Evolutionary conservation across 1,140 invertebrate genomes (phyloP), one percentile per base, ranked within the genome.

Genomic region (Heterodera schachtii): DNA sequence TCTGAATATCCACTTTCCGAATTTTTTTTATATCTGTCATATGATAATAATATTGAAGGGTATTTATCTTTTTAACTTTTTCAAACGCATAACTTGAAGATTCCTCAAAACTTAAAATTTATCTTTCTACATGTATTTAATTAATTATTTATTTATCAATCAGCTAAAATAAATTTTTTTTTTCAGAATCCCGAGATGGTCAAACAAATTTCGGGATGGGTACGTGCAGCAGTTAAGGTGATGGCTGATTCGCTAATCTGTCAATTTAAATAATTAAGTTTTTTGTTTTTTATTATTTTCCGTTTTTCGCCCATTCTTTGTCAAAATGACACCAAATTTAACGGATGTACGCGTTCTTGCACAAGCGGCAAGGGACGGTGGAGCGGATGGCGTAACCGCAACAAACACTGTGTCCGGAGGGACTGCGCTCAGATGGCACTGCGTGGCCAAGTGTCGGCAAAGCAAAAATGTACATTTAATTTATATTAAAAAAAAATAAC

Each of bases 291-390:
- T 49, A 6, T 49, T 49, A 49, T 49, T 49, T 49, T 49, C 47
- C 9, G 47, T 49, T 49, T 49, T 49, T 49, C 9, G 4, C 85
- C 97, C 97, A n/a, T 94, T 98, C 91, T 98, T 99, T 91, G 93
- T 97, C 3, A 99, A 99, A 91, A 90, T 99, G 73, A 99, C 97
- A 0, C 97, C 97, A 1, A 99, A 98, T 90, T 96, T 98, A 0
- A 98, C 97, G 0, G 94, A 97, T 84, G 95, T 98, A 70, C 93
- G 94, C 0, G 91, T 91, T 7, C 96, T 99, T 84, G 96, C 97
- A 0, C 92, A 90, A 86, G 97, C 97, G 2, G 97, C 97, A 5
- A 92, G 94, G 86, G 93, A 97, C 92, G 95, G 96, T 75, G 93
- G 94, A 60, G 97, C 97, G 16, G 93, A 94, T 90, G 97, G 97